Percentiles rank a stretch among this genome's conserved stretches.
Conservation (phyloP, 1,140 invertebrate genomes). For the Heliothis subflexa region DNA sequence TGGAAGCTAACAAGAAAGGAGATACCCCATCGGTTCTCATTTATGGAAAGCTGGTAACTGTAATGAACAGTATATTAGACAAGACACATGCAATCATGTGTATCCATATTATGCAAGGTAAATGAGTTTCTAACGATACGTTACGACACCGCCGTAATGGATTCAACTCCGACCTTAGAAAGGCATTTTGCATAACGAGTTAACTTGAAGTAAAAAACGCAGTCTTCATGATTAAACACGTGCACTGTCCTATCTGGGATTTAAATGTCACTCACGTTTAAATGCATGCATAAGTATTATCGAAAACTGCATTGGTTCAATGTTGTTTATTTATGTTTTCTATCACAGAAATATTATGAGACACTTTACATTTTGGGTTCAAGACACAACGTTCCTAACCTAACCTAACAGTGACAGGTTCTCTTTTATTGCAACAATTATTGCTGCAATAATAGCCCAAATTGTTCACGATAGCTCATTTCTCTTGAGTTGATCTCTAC, state of each 20-base stretch:
- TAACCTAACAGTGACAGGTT: too few relatives aligned
- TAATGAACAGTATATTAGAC: conserved; percentile 36
- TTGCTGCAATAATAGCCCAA: too few relatives aligned
- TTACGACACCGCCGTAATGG: conserved; percentile 54
- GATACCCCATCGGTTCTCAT: conserved; percentile 35
- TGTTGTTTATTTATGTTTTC: too few relatives aligned
- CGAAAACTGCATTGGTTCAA: neutral
- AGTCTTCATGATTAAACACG: neutral
- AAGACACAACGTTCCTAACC: too few relatives aligned
- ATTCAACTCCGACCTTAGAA: conserved; percentile 64
- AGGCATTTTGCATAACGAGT: conserved; percentile 52
- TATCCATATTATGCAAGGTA: conserved; percentile 52
- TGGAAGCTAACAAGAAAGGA: conserved; percentile 20
- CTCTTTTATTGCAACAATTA: too few relatives aligned
- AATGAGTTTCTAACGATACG: conserved; percentile 51
- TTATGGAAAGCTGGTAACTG: conserved; percentile 13
- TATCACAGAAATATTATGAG: too few relatives aligned
- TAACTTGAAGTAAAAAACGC: conserved; percentile 27
- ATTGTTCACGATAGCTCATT: too few relatives aligned
- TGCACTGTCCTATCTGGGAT: conserved; percentile 1
- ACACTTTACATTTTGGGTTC: too few relatives aligned
- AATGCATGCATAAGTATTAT: neutral
- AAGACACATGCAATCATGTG: conserved; percentile 44
- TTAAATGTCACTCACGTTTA: conserved; percentile 16
- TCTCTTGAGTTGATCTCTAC: too few relatives aligned